These are phyloP conservation scores for Trichomalopsis sarcophagae DNA, from an alignment of 1,140 invertebrate species.

Conservation along the genomic window DNA sequence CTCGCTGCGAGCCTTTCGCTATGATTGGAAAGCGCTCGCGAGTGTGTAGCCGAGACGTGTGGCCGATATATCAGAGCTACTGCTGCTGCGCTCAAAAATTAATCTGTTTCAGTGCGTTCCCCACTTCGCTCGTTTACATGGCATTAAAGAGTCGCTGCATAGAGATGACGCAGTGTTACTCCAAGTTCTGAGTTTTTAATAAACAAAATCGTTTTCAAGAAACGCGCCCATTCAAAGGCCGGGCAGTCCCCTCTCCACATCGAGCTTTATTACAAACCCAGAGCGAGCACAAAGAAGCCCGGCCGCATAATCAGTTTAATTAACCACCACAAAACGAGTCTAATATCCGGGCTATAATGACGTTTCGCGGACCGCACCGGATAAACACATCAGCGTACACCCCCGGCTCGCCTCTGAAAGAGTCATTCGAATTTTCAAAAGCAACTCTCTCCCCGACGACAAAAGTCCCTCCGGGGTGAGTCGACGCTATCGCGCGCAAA, in stretches of 20 bases:
- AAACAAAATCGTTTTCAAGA: too few species aligned
- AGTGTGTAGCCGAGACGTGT: not conserved
- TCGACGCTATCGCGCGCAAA: too few species aligned
- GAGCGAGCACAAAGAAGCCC: not conserved
- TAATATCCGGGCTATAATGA: constrained; percentile 17
- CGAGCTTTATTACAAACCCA: not conserved
- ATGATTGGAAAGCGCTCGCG: constrained; percentile 7
- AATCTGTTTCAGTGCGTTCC: not conserved
- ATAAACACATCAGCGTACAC: not conserved
- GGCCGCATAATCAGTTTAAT: constrained; percentile 15
- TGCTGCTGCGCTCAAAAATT: not conserved
- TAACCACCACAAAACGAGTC: constrained; percentile 6
- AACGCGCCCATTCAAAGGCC: too few species aligned
- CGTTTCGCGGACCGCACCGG: not conserved
- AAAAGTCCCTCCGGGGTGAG: not conserved
- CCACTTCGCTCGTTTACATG: too few species aligned
- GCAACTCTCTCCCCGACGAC: not conserved
- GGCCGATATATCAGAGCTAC: not conserved
- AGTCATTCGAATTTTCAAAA: constrained; percentile 5
- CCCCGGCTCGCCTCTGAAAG: not conserved
- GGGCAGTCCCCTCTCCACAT: too few species aligned
- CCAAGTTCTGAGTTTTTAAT: too few species aligned
- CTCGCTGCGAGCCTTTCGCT: not conserved
- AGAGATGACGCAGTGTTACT: too few species aligned
- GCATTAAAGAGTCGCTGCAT: too few species aligned